Evolutionary conservation across 2,113 vertebrate species (phyloP).

Genomic region (Notiomystis cincta): DNA sequence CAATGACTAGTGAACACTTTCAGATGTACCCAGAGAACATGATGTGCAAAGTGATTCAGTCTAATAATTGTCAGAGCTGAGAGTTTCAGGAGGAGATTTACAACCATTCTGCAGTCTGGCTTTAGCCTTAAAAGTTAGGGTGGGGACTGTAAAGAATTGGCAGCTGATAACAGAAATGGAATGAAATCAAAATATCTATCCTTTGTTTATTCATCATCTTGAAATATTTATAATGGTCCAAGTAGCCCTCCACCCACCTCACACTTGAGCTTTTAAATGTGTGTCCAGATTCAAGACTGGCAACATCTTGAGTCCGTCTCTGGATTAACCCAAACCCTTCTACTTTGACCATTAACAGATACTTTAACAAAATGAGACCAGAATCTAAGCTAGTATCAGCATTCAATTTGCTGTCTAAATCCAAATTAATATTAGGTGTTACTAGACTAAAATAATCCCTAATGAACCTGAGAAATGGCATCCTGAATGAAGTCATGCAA

Average conservation of each 20-base stretch:
- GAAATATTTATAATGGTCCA: constrained; percentile 16
- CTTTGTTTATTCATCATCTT: constrained; percentile 39
- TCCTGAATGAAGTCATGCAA: neutral
- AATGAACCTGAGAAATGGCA: neutral
- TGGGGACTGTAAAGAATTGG: constrained; percentile 30
- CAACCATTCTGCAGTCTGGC: neutral
- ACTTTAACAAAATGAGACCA: neutral
- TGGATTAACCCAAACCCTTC: neutral
- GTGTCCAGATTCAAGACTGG: neutral
- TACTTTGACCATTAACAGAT: neutral
- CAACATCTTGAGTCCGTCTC: constrained; percentile 10
- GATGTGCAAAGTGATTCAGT: neutral
- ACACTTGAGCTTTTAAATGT: neutral
- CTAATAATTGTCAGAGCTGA: neutral
- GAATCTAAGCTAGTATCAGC: neutral
- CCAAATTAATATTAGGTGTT: neutral
- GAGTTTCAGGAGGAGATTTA: neutral
- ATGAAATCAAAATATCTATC: constrained; percentile 36
- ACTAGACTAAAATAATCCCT: neutral
- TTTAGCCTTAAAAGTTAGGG: neutral
- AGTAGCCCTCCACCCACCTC: constrained; percentile 18
- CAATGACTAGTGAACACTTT: neutral
- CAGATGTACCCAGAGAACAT: neutral
- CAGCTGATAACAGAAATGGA: constrained; percentile 40
- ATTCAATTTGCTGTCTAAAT: neutral